Evolutionary conservation across 2,888 invertebrate species (phyloP).

Genomic region (Cheilosia variabilis): DNA sequence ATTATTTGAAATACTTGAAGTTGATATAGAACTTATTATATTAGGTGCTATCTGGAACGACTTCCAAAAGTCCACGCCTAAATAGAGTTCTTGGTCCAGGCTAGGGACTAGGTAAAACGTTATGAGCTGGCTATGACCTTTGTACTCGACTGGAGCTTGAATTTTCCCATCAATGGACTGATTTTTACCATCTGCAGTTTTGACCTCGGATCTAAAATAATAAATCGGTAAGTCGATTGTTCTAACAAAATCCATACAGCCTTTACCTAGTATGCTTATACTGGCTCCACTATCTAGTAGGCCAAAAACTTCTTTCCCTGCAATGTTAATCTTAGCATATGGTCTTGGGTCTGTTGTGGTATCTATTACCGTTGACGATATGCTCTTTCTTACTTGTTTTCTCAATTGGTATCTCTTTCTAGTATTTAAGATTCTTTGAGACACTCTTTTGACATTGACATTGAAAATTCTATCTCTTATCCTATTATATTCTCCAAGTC

Average conservation of each 20-base stretch:
- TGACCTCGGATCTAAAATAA: too few relatives aligned
- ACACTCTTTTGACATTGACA: background rate
- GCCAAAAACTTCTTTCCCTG: too few relatives aligned
- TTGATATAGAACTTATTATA: constrained; percentile 44
- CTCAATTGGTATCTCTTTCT: background rate
- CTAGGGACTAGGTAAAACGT: constrained; percentile 22
- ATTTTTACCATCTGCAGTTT: background rate
- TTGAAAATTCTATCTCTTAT: constrained; percentile 19
- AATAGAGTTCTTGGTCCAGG: constrained; percentile 44
- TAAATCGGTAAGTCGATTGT: too few relatives aligned
- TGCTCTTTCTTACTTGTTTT: background rate
- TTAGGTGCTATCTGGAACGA: constrained; percentile 20
- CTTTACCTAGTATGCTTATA: too few relatives aligned
- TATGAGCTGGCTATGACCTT: background rate
- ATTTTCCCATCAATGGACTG: background rate
- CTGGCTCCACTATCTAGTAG: too few relatives aligned
- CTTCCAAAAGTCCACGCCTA: constrained; percentile 36
- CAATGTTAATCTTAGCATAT: too few relatives aligned
- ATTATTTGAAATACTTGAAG: background rate
- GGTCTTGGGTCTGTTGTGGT: too few relatives aligned
- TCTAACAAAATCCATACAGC: too few relatives aligned
- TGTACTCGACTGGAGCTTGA: background rate
- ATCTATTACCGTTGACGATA: constrained; percentile 1
- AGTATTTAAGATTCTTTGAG: background rate
- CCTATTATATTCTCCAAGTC: constrained; percentile 5